A percentile compares a stretch with the other conserved stretches of the same genome.
These are phyloP conservation scores for Marcusenius ussheri DNA, from an alignment of 2,113 vertebrate species.

Conservation along the genomic window DNA sequence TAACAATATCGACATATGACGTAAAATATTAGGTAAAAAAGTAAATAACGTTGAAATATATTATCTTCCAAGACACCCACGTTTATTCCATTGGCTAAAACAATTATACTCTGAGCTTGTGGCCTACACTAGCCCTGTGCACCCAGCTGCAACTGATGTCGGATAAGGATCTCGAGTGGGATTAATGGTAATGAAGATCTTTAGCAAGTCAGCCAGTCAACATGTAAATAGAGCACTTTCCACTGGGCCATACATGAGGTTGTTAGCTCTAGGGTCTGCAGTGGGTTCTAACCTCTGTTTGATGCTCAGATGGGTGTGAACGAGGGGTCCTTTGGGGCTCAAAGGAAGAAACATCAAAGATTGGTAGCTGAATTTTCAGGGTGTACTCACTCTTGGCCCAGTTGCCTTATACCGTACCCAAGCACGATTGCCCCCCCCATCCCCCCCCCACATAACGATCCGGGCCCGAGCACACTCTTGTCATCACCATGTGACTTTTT, in stretches of 20 bases:
- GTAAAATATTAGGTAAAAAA: neutral
- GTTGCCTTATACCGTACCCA: neutral
- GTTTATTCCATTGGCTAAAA: neutral
- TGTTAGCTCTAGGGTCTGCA: neutral
- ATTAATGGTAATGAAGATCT: neutral
- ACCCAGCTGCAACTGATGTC: neutral
- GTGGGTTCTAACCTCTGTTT: neutral
- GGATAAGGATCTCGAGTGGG: neutral
- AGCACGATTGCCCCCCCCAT: neutral
- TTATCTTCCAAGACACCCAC: neutral
- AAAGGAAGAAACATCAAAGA: neutral
- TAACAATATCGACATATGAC: neutral
- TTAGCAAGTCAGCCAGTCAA: neutral
- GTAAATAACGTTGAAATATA: neutral
- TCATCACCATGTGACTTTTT: neutral
- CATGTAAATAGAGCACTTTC: neutral
- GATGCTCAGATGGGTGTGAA: neutral
- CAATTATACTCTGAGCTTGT: neutral
- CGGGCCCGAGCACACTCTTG: neutral
- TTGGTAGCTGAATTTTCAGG: neutral
- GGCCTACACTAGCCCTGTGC: neutral
- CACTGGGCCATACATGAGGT: neutral
- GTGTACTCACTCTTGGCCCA: neutral
- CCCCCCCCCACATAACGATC: neutral
- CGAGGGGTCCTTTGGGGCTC: neutral